Base-by-base conservation (phyloP, 2,888 invertebrate species). In the Micoletzkya japonica region DNA sequence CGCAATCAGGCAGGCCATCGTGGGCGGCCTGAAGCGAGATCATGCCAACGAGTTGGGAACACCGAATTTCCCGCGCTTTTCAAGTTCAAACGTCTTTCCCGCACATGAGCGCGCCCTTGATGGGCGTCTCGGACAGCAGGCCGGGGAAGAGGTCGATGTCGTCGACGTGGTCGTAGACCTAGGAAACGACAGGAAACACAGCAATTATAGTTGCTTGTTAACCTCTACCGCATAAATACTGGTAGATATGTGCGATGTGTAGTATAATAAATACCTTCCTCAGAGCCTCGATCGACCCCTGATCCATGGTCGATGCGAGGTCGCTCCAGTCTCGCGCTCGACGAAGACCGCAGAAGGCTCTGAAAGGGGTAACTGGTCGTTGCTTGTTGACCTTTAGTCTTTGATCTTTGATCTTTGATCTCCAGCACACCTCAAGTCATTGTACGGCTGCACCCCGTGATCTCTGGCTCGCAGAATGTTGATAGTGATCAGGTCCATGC, bases 71-170 rank as follows among this genome's bases (percentile, higher is more conserved):
- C 30, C 44, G 7, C 7, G 39, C 7, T 39, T 52, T 14, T n/a
- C 20, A 34, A 32, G 34, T 34, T 58, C 34, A 6, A 44, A 10
- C 20, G 44, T 44, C 44, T 44, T 14, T 44, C 44, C 44, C 61
- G 32, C 24, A 66, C 69, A 74, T 72, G 7, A 71, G 61, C 10
- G 71, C 71, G 14, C 71, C 71, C 56, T 67, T 67, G 59, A 71
- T 71, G 0, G 89, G 86, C 3, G 91, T 88, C 86, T 89, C 89
- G 78, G 93, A 92, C 91, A 95, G 91, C 2, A 94, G 92, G 17
- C 95, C 96, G 0, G 95, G 93, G 90, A 96, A 96, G 4, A 96
- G 89, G 87, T 96, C 88, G 71, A 96, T 93, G 86, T 96, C 96
- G 82, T 96, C 94, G 0, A 95, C 94, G 1, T 92, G 91, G 4